These are phyloP conservation scores for Meloidogyne floridensis DNA, from an alignment of 1,140 invertebrate genomes.

Conservation along the genomic window DNA sequence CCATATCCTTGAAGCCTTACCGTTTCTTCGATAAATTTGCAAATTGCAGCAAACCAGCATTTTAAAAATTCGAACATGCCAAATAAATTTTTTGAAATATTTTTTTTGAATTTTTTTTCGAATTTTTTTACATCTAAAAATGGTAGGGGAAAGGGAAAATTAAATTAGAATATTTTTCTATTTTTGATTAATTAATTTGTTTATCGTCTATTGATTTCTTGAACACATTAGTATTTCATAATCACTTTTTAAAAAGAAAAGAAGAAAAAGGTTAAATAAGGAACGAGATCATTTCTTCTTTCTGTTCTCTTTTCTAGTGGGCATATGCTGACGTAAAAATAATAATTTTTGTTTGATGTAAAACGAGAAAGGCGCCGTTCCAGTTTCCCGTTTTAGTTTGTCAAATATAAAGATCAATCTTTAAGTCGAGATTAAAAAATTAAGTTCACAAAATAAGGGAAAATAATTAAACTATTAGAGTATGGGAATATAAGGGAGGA, in stretches of 20 bases:
- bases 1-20: neutral
- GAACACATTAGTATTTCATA: neutral
- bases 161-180: neutral
- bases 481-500: too few species aligned
- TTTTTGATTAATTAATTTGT: neutral
- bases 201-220: neutral
- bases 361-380: neutral
- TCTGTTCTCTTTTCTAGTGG: neutral
- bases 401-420: neutral
- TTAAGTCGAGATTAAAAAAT: too few species aligned
- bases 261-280: neutral
- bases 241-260: neutral
- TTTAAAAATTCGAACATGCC: neutral
- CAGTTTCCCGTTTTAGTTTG: neutral
- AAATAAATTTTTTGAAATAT: neutral
- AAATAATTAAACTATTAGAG: too few species aligned
- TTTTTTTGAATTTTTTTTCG: neutral
- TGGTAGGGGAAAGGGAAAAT: neutral
- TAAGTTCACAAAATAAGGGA: too few species aligned
- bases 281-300: neutral
- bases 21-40: neutral
- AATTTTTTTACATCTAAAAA: constrained; percentile 5
- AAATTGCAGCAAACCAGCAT: neutral
- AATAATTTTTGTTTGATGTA: neutral
- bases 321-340: neutral